These are phyloP conservation scores for Listrodromus nycthemerus DNA, from an alignment of 2,888 invertebrate species.

Conservation along the genomic window DNA sequence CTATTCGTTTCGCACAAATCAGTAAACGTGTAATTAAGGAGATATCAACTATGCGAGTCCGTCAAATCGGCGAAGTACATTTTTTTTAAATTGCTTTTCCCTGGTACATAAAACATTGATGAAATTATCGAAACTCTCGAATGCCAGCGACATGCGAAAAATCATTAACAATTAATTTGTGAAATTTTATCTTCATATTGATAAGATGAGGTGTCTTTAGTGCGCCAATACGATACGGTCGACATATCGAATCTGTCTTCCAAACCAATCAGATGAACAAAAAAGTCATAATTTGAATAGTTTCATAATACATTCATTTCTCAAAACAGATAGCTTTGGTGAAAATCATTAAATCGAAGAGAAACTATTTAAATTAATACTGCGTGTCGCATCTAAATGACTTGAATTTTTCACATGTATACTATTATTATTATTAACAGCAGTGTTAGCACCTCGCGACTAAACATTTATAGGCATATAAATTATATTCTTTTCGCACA, in stretches of 20 bases:
- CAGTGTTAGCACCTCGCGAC: not conserved
- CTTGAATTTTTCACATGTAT: not conserved
- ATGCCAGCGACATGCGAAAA: not conserved
- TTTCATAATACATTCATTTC: not conserved
- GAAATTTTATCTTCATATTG: not conserved
- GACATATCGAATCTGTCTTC: not conserved
- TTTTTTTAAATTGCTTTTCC: not conserved
- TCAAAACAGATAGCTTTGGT: not conserved
- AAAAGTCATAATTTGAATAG: not conserved
- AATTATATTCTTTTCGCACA: not conserved
- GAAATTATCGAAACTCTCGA: not conserved
- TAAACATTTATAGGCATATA: not conserved
- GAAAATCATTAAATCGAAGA: not conserved
- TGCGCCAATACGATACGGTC: not conserved
- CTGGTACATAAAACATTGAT: not conserved
- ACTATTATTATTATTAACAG: not conserved
- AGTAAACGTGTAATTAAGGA: not conserved
- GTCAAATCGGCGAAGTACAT: slow-evolving; percentile 64
- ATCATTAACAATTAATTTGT: not conserved
- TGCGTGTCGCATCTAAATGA: not conserved
- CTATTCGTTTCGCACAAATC: slow-evolving; percentile 42
- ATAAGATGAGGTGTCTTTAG: not conserved
- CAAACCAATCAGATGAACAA: not conserved
- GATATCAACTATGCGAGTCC: slow-evolving; percentile 35
- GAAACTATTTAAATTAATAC: not conserved